Base-by-base conservation (phyloP, 2,797 vertebrate species). In the Acrossocheilus wenchowensis region DNA sequence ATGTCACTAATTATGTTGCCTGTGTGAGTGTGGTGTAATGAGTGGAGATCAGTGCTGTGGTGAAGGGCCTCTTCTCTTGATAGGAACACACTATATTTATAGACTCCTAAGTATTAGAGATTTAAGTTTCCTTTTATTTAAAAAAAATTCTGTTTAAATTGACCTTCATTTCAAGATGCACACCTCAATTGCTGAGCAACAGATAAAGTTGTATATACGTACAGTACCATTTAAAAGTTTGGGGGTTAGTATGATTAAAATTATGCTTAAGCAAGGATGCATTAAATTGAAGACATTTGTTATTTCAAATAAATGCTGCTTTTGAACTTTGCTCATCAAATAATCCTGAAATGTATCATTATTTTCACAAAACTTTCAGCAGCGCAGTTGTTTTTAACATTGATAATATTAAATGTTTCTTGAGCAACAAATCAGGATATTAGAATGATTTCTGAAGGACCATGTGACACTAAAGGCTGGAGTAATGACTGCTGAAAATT, bases 11-110 rank as follows among this genome's bases (percentile, higher is more conserved):
- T 91, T 73, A 12, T 95, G 88, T 93, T 57, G 92, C 83, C 85
- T 92, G 93, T 93, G 88, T 93, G 94, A 93, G 90, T 95, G 94
- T 92, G 89, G 45, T 81, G 60, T 77, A 41, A 92, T 92, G 93
- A 91, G 92, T 91, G 93, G 90, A 91, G 89, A 81, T 91, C 90
- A 92, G 91, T 93, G 90, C 82, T 91, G 90, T 91, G 92, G 90
- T 90, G 91, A 84, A 84, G 89, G 73, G 82, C n/a, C 80, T 91
- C 60, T 66, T 71, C 80, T 89, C 68, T 72, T 86, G 21, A 57
- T 48, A 60, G 83, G n/a, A 79, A 34, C 7, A 50, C 48, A n/a
- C 57, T 62, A 6, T 62, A 62, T 84, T 41, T 10, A 48, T 85
- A 71, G 62, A 73, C 57, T 69, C 6, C 2, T 72, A 34, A 23